These are phyloP conservation scores for Pangasius krempfi DNA, from an alignment of 2,797 vertebrate species.

Conservation along the genomic window DNA sequence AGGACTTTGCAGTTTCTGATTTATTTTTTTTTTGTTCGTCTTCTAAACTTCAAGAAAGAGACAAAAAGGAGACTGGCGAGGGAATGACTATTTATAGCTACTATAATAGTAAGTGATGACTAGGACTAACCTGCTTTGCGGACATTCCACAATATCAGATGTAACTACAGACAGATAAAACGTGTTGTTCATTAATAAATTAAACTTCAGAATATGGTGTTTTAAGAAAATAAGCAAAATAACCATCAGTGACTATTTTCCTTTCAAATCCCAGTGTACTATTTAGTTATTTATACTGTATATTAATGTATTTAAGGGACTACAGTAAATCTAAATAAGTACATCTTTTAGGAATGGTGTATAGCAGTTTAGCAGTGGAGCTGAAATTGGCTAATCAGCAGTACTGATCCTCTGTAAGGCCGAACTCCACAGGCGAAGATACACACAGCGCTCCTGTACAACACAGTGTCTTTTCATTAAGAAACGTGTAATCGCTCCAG, in stretches of 20 bases:
- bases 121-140: not conserved
- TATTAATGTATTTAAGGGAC: too few relatives aligned
- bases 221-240: not conserved
- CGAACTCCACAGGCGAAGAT: not conserved
- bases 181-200: not conserved
- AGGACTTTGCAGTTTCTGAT: not conserved
- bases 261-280: too few relatives aligned
- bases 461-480: slow-evolving; percentile 46
- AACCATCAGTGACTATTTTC: not conserved
- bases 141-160: not conserved
- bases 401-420: not conserved
- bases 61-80: not conserved
- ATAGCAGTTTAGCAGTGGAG: slow-evolving; percentile 4
- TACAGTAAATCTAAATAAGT: not conserved
- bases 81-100: not conserved
- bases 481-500: slow-evolving; percentile 64
- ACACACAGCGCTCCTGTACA: slow-evolving; percentile 26
- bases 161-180: not conserved
- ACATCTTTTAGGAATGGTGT: not conserved
- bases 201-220: not conserved
- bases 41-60: not conserved
- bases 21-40: not conserved
- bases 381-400: not conserved
- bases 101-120: not conserved
- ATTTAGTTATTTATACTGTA: too few relatives aligned